Conservation (phyloP, 1,140 invertebrate genomes). For the Drosophila pallidifrons region DNA sequence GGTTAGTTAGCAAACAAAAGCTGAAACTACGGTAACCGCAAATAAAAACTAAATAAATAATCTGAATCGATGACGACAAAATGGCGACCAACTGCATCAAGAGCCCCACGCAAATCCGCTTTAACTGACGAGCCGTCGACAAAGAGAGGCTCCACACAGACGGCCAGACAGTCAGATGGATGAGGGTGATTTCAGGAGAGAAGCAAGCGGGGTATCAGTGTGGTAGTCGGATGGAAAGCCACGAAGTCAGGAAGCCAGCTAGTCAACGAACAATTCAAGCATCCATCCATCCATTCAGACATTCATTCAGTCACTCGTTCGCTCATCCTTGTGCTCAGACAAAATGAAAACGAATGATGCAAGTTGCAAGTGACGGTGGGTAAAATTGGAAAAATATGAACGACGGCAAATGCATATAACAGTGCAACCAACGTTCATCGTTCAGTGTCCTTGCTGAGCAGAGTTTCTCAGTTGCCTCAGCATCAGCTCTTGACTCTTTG, state of each 20-base stretch:
- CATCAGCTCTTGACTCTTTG: neutral
- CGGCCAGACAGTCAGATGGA: slow-evolving; percentile 18
- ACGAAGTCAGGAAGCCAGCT: slow-evolving; percentile 35
- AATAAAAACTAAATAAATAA: too few relatives aligned
- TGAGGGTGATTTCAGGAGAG: neutral
- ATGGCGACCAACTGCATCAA: slow-evolving; percentile 15
- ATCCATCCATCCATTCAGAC: slow-evolving; percentile 42
- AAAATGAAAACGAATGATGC: slow-evolving; percentile 65
- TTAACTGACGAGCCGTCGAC: too few relatives aligned
- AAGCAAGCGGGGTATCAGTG: too few relatives aligned
- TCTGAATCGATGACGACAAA: too few relatives aligned
- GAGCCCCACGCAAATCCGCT: slow-evolving; percentile 48
- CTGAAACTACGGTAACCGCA: too few relatives aligned
- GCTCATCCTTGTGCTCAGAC: slow-evolving; percentile 47
- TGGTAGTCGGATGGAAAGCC: slow-evolving; percentile 24
- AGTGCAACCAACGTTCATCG: slow-evolving; percentile 1
- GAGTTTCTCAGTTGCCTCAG: neutral
- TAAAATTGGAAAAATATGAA: slow-evolving; percentile 40
- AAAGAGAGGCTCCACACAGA: slow-evolving; percentile 16
- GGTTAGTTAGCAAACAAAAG: too few relatives aligned
- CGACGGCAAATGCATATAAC: slow-evolving; percentile 44
- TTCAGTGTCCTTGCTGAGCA: neutral
- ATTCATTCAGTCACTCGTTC: slow-evolving; percentile 51
- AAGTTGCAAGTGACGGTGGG: slow-evolving; percentile 46
- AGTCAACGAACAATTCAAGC: slow-evolving; percentile 30